These are phyloP conservation scores for Eumerus sabulonum DNA, from an alignment of 2,888 invertebrate species.

Conservation along the genomic window DNA sequence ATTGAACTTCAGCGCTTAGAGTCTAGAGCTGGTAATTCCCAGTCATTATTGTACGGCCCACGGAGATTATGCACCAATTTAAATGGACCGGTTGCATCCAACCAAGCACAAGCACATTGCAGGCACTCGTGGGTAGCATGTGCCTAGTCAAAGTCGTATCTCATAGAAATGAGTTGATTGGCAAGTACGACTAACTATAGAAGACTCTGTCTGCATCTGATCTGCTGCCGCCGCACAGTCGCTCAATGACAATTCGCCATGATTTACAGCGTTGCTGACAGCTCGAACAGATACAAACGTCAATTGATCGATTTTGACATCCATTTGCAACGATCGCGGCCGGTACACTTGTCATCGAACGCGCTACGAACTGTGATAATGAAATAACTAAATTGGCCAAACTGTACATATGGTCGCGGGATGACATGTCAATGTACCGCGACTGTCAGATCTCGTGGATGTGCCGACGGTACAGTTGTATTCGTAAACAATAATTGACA, in stretches of 20 bases:
- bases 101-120: too few relatives aligned
- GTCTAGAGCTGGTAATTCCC: conserved; percentile 51
- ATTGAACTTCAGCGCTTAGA: conserved; percentile 43
- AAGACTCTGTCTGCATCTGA: conserved; percentile 37
- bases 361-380: conserved; percentile 41
- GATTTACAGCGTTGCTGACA: conserved; percentile 60
- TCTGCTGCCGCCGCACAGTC: conserved; percentile 29
- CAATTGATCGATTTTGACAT: conserved; percentile 52
- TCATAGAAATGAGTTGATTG: conserved; percentile 40
- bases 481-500: conserved; percentile 10
- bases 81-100: conserved; percentile 16
- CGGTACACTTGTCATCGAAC: conserved; percentile 52
- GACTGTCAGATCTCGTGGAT: conserved; percentile 18
- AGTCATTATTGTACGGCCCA: conserved; percentile 52
- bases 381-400: conserved; percentile 61
- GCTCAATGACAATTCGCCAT: conserved; percentile 59
- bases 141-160: too few relatives aligned
- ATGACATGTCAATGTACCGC: conserved; percentile 63
- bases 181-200: conserved; percentile 18
- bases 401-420: conserved; percentile 1
- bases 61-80: conserved; percentile 53
- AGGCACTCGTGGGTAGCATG: too few relatives aligned
- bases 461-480: too few relatives aligned
- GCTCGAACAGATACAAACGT: conserved; percentile 22
- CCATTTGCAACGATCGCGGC: conserved; percentile 31